Base-by-base conservation (phyloP, 2,888 invertebrate species). In the Amblyjoppa fuscipennis region DNA sequence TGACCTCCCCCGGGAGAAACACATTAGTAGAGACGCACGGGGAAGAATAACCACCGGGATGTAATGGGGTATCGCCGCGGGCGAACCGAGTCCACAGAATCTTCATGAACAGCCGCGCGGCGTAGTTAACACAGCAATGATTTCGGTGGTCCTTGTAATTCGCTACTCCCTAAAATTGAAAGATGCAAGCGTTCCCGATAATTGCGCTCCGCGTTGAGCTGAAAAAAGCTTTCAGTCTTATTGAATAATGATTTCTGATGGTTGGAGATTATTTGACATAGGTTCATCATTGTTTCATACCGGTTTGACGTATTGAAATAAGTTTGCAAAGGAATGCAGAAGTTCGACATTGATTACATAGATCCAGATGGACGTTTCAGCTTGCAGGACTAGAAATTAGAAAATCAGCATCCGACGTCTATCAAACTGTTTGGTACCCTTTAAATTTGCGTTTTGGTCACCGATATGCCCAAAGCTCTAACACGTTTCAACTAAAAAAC, bases 1-100 rank as follows among this genome's bases (percentile, higher is more conserved):
- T 41, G 51, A 34, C 56, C 7, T 16, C 53, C 68, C 75, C 81
- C 81, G 69, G 61, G 81, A 75, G 20, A 75, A 69, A 69, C 81
- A 61, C 69, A 81, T 81, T 69, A 81, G 81, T 28, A 28, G 75
- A 59, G 69, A 81, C 38, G 59, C 69, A 38, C 69, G 69, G 11
- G 59, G 49, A 69, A 59, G 69, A 56, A 69, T 51, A 49, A 61
- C 41, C 38, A 13, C 68, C 25, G 69, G n/a, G 59, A 59, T 59
- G 56, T 38, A 28, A 38, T 49, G 45, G 56, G 74, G 45, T 20
- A 41, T 68, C 16, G 59, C 75, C 59, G 28, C 59, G 38, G 74
- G 81, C 69, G 59, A 61, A 69, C 49, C 28, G 16, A 2, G 25
- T 59, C 45, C 45, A 16, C 45, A 75, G 16, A 25, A 49, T 31